Conservation (phyloP, 2,113 vertebrate species). For the Choloepus hoffmanni region DNA sequence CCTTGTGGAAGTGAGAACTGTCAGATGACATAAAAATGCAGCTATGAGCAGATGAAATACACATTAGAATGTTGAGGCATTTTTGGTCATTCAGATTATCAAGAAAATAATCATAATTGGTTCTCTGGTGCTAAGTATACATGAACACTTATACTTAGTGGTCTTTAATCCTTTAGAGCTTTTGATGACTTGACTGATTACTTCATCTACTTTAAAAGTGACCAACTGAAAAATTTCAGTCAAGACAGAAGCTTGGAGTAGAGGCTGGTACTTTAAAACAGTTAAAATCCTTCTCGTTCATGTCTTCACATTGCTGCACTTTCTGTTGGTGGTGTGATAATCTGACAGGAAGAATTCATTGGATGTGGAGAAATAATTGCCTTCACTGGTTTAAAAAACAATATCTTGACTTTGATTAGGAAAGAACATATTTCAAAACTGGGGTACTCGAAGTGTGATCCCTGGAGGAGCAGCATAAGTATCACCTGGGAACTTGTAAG, state of each 20-base stretch:
- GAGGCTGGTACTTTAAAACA: not conserved
- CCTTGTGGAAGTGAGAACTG: not conserved
- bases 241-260: not conserved
- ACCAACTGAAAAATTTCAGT: not conserved
- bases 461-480: not conserved
- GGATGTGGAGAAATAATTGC: not conserved
- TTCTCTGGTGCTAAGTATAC: conserved; percentile 25
- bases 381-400: not conserved
- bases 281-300: not conserved
- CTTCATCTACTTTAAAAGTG: conserved; percentile 45
- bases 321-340: not conserved
- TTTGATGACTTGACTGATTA: not conserved
- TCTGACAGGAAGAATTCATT: not conserved
- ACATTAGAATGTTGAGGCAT: not conserved
- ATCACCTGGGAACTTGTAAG: not conserved
- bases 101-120: conserved; percentile 48
- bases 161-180: not conserved
- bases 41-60: not conserved
- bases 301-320: not conserved
- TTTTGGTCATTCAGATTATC: conserved; percentile 18
- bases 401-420: too few species aligned
- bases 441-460: not conserved
- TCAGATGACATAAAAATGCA: not conserved
- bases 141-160: not conserved
- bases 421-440: not conserved